Conservation (phyloP, 2,113 vertebrate species). For the Pituophis catenifer region DNA sequence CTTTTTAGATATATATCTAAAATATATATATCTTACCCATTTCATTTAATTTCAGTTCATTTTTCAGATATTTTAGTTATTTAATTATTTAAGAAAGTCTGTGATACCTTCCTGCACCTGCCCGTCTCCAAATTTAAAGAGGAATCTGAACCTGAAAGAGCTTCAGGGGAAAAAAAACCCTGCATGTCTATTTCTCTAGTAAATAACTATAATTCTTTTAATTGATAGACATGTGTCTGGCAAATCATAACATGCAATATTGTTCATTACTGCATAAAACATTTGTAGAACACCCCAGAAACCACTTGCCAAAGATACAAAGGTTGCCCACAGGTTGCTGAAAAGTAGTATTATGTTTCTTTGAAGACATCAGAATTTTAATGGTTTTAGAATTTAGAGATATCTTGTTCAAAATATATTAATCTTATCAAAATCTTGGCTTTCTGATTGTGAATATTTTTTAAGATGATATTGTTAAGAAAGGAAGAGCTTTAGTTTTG, state of each 20-base stretch:
- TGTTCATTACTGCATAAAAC: accelerated
- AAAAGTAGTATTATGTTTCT: not conserved
- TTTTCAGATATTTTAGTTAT: not conserved
- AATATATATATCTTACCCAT: not conserved
- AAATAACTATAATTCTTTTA: accelerated
- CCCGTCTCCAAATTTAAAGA: not conserved
- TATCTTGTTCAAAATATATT: not conserved
- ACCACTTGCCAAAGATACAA: not conserved
- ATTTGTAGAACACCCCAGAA: not conserved
- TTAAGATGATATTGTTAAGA: not conserved
- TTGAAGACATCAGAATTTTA: not conserved
- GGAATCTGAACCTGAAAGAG: not conserved
- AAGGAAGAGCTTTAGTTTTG: not conserved
- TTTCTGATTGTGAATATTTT: not conserved
- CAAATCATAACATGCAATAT: accelerated
- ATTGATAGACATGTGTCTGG: not conserved
- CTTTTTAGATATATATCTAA: no score
- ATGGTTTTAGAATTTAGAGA: not conserved
- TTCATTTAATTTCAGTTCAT: accelerated
- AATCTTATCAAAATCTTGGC: not conserved
- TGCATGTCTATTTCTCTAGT: not conserved
- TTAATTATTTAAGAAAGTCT: not conserved
- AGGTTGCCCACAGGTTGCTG: accelerated
- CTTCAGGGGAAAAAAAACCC: not conserved
- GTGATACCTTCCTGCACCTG: not conserved